A percentile compares a stretch with the other conserved stretches of the same genome.
These are phyloP conservation scores for Polypedilum pembai DNA, from an alignment of 1,140 invertebrate genomes.

Conservation along the genomic window DNA sequence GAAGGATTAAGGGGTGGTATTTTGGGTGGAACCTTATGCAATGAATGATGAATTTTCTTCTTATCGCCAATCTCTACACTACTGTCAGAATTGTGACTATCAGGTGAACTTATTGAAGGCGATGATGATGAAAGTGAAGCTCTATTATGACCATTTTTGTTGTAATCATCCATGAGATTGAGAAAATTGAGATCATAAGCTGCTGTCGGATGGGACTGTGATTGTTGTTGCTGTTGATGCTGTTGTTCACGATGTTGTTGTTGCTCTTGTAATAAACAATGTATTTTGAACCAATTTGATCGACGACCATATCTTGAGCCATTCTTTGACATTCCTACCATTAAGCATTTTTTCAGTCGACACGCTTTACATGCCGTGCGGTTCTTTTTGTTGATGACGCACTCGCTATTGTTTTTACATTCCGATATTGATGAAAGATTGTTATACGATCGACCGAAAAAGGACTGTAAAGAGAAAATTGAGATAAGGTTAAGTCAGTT, in stretches of 20 bases:
- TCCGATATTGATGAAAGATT: constrained; percentile 76
- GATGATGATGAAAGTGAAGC: constrained; percentile 42
- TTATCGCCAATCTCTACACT: constrained; percentile 50
- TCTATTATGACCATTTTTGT: constrained; percentile 37
- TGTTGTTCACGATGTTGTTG: constrained; percentile 50
- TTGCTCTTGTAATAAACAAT: constrained; percentile 74
- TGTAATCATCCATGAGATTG: constrained; percentile 51
- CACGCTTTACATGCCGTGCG: constrained; percentile 87
- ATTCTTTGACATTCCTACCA: constrained; percentile 87
- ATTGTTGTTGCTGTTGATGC: constrained; percentile 35
- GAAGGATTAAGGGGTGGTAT: constrained; percentile 38
- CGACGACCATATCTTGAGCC: constrained; percentile 74
- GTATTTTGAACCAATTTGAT: constrained; percentile 88
- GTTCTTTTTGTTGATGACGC: constrained; percentile 87
- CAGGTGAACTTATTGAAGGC: constrained; percentile 58
- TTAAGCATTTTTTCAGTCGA: constrained; percentile 74
- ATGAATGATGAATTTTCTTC: constrained; percentile 31
- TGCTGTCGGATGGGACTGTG: constrained; percentile 33
- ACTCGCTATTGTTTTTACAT: constrained; percentile 81
- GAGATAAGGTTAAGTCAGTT: constrained; percentile 30
- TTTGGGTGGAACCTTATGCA: constrained; percentile 34
- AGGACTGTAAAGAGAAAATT: constrained; percentile 69
- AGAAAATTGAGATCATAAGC: constrained; percentile 31
- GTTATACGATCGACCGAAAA: constrained; percentile 88
- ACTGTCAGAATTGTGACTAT: constrained; percentile 60